Conservation (phyloP, 2,113 vertebrate genomes). For the Amazona vittata region DNA sequence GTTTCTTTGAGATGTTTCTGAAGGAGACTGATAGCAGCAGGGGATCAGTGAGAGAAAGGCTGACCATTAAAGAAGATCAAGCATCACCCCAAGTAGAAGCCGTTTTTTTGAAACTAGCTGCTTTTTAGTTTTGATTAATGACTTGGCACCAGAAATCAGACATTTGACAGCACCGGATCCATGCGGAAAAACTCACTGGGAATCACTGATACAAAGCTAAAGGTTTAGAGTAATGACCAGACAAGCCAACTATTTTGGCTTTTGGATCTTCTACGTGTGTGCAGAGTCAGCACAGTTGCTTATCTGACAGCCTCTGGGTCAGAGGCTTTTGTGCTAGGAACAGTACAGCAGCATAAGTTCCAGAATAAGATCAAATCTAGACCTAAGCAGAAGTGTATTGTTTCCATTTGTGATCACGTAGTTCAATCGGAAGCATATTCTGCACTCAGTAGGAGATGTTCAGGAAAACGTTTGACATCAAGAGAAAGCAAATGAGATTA, state of each 20-base stretch:
- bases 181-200: conserved; percentile 15
- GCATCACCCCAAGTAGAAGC: background rate
- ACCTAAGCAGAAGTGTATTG: background rate
- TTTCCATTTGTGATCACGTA: background rate
- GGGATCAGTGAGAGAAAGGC: background rate
- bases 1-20: conserved; percentile 17
- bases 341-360: background rate
- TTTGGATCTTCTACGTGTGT: background rate
- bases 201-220: conserved; percentile 11
- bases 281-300: background rate
- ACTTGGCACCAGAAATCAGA: conserved; percentile 30
- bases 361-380: background rate
- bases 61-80: conserved; percentile 33
- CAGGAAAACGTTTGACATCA: background rate
- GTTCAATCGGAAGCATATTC: background rate
- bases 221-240: background rate
- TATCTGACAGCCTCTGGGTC: background rate
- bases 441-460: background rate
- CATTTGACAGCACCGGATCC: background rate
- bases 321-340: background rate
- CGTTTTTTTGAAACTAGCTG: background rate
- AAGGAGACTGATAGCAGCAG: conserved; percentile 24
- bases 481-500: conserved; percentile 2
- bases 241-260: background rate
- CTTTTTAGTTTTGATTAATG: conserved; percentile 51